Conservation (phyloP, 2,797 vertebrate species). For the Miichthys miiuy region DNA sequence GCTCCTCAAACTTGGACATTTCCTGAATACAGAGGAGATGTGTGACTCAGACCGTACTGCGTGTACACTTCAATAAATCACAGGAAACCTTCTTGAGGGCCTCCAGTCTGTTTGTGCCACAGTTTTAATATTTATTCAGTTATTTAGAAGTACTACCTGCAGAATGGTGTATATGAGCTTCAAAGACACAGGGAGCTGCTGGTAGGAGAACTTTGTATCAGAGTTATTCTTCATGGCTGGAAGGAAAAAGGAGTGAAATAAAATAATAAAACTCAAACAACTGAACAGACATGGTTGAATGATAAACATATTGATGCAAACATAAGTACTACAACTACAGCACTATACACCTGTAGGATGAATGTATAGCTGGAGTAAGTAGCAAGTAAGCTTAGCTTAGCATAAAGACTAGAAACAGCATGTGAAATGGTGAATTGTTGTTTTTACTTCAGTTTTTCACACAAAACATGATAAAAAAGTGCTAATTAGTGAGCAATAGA, state of each 20-base stretch:
- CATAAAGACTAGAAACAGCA: not conserved
- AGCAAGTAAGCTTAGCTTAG: not conserved
- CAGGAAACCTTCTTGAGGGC: not conserved
- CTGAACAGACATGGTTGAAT: not conserved
- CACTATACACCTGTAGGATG: too few relatives aligned
- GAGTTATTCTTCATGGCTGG: constrained; percentile 93
- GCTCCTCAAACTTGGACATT: constrained; percentile 98
- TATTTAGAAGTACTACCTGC: constrained; percentile 87
- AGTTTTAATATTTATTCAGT: constrained; percentile 13
- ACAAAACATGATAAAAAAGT: not conserved
- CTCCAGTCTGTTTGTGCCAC: not conserved
- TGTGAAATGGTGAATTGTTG: not conserved
- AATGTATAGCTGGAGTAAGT: not conserved
- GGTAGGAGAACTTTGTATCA: constrained; percentile 95
- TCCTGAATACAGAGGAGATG: constrained; percentile 83
- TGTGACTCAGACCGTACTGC: constrained; percentile 8
- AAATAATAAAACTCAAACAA: too few relatives aligned
- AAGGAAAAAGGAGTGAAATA: constrained; percentile 29
- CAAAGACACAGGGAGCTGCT: constrained; percentile 95
- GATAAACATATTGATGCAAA: too few relatives aligned
- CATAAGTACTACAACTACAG: too few relatives aligned
- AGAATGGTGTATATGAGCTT: constrained; percentile 98
- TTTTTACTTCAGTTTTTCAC: not conserved
- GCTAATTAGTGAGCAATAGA: not conserved
- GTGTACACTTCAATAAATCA: constrained; percentile 13